Base-by-base conservation (phyloP, 2,888 invertebrate genomes). In the Conomelus anceps region DNA sequence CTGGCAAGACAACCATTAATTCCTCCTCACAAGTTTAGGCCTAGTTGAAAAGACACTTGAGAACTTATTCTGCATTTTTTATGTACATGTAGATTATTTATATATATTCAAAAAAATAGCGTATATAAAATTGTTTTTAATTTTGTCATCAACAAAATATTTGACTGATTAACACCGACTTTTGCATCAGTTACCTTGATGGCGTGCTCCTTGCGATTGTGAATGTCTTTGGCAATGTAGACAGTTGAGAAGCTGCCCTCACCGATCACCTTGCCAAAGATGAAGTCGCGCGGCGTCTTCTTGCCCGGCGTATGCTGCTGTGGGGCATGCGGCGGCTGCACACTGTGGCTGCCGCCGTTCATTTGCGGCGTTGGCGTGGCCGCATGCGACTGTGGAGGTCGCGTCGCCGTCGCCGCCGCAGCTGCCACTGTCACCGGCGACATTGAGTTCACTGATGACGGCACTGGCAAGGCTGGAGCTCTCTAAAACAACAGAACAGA, bases 231-330 rank as follows among this genome's bases (percentile, higher is more conserved):
- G 88, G 98, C 98, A 91, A 98, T 95, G 93, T 98, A 99, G 89
- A 99, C 95, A 90, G 97, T 98, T 92, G 99, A 99, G 93, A 98
- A 99, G 93, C 99, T 98, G 91, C 99, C 99, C 94, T 99, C 99
- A 91, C 99, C 99, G 92, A 99, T 97, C 91, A 97, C 95, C 94
- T 98, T 98, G 90, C 98, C 98, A 94, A 99, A 99, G 92, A 97
- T 96, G 93, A 97, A 99, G 94, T 99, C 99, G 93, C 96, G 96
- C 89, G 98, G 96, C 22, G 96, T 95, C 92, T 96, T 95, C 93
- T 97, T 97, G 88, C 95, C 94, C 87, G 95, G 93, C 89, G 92
- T 92, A 92, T 91, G 92, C 92, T 91, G 93, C 93, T 91, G 92
- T 88, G 91, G 92, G 91, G 92, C 93, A 89, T 90, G 89, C 87